Percentiles rank a stretch among this genome's conserved stretches.
Conservation (phyloP, 2,888 invertebrate species). For the Pammene aurita region DNA sequence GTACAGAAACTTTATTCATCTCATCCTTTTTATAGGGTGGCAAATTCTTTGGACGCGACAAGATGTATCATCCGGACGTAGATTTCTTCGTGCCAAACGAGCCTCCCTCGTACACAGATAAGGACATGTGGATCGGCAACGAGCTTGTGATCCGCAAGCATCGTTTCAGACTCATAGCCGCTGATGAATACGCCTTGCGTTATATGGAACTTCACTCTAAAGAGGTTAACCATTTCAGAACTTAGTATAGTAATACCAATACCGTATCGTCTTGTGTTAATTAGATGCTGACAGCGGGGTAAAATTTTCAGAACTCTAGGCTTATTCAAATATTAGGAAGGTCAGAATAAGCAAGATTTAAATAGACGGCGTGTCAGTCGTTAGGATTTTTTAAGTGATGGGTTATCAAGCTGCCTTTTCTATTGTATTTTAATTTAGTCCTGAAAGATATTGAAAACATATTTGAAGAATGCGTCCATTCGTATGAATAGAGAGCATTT, state of each 20-base stretch:
- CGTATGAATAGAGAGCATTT: too few relatives aligned
- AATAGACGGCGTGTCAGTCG: too few relatives aligned
- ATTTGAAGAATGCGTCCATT: too few relatives aligned
- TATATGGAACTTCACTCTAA: conserved; percentile 92
- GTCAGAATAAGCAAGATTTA: too few relatives aligned
- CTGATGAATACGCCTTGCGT: conserved; percentile 93
- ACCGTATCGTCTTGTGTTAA: too few relatives aligned
- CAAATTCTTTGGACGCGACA: conserved; percentile 86
- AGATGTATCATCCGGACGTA: conserved; percentile 88
- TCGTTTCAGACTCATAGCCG: conserved; percentile 89
- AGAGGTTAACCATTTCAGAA: conserved; percentile 81
- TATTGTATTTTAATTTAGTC: too few relatives aligned
- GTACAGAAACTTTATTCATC: not conserved
- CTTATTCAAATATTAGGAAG: too few relatives aligned
- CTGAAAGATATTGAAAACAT: too few relatives aligned
- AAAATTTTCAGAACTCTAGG: too few relatives aligned
- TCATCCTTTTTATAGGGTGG: conserved; percentile 71
- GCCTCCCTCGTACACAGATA: conserved; percentile 89
- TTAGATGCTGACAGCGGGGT: too few relatives aligned
- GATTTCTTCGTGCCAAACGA: conserved; percentile 87
- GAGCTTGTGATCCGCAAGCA: conserved; percentile 90
- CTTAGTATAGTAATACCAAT: not conserved
- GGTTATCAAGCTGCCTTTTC: too few relatives aligned
- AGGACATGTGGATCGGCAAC: conserved; percentile 94
- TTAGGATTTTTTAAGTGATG: too few relatives aligned